phyloP scores from a whole-genome alignment of 2,113 vertebrate species.

The Crocuta crocuta region DNA sequence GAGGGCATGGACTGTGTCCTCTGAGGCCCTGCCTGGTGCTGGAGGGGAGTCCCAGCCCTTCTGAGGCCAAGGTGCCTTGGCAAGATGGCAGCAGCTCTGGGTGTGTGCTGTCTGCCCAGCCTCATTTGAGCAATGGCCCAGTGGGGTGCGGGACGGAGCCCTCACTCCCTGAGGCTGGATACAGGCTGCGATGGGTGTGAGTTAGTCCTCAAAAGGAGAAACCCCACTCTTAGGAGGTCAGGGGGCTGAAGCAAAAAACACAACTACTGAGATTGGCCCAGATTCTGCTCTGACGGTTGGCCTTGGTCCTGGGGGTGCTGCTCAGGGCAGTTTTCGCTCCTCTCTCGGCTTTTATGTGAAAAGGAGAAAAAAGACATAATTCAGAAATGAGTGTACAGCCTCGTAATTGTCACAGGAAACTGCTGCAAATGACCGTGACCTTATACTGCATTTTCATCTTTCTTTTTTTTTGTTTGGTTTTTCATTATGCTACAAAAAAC shows the following conservation, averaged over 20 bases:
- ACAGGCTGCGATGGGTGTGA: background rate
- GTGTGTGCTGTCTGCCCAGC: fast-evolving
- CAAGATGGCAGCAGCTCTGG: background rate
- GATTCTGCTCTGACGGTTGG: background rate
- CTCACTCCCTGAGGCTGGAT: fast-evolving
- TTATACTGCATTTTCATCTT: background rate
- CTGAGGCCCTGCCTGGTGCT: background rate
- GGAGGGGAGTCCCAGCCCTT: background rate
- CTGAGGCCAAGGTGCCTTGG: background rate
- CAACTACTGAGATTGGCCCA: background rate
- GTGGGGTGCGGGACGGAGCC: background rate
- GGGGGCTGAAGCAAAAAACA: background rate
- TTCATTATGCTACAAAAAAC: slow-evolving; percentile 23
- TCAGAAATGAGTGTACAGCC: background rate
- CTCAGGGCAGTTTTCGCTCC: background rate
- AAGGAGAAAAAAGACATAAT: background rate
- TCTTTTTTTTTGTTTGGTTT: slow-evolving; percentile 22
- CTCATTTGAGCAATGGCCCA: background rate
- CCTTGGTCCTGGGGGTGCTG: background rate
- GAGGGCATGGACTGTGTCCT: background rate
- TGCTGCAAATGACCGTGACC: background rate
- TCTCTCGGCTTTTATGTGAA: background rate
- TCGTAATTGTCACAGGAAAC: slow-evolving; percentile 8
- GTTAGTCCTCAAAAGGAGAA: background rate
- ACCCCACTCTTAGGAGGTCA: background rate